Percentiles rank a stretch among this genome's conserved stretches.
phyloP scores from a whole-genome alignment of 2,113 vertebrate genomes.

The Hydropotes inermis region DNA sequence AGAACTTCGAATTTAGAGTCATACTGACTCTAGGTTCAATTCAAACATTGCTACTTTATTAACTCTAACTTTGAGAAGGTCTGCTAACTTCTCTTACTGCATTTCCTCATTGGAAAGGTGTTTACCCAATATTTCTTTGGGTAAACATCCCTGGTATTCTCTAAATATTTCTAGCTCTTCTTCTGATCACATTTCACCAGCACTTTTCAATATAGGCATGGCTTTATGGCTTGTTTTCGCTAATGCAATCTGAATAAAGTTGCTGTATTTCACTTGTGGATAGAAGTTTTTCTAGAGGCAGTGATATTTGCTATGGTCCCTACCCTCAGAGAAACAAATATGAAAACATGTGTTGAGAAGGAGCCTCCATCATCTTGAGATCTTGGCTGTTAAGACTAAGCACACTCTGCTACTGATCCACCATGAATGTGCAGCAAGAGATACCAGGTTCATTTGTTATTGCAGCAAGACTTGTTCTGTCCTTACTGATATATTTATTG shows the following conservation, averaged over 20 bases:
- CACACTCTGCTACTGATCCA: background rate
- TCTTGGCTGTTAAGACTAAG: background rate
- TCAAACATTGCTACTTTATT: background rate
- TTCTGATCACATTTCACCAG: background rate
- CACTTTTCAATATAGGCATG: background rate
- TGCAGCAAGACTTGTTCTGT: background rate
- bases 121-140: background rate
- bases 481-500: background rate
- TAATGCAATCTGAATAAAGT: background rate
- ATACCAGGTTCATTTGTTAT: background rate
- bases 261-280: background rate
- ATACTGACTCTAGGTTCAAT: background rate
- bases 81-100: background rate
- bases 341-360: background rate
- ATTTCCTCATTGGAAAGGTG: background rate
- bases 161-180: background rate
- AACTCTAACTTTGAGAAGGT: background rate
- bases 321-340: background rate
- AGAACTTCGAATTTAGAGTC: background rate
- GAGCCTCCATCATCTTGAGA: background rate
- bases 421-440: background rate
- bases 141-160: background rate
- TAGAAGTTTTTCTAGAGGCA: background rate
- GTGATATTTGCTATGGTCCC: background rate
- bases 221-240: background rate